phyloP scores from a whole-genome alignment of 2,113 vertebrate genomes.

The Piprites chloris region DNA sequence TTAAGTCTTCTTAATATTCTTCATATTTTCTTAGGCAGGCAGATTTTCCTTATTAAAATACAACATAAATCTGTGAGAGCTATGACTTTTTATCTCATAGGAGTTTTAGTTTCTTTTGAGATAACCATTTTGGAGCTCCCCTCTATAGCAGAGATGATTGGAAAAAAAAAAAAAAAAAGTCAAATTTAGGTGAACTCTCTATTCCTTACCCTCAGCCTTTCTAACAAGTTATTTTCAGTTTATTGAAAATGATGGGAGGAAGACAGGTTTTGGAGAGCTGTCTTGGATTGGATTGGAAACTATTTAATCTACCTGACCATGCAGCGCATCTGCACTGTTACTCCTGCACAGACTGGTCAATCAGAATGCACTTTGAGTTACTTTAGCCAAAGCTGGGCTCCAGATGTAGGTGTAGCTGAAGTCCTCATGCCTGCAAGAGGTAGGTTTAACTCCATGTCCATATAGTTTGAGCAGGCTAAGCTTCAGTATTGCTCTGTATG shows the following conservation, averaged over 20 bases:
- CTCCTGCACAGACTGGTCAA: background rate
- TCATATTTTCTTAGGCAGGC: background rate
- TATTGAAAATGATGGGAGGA: background rate
- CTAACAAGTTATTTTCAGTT: background rate
- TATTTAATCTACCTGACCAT: background rate
- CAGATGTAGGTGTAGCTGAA: background rate
- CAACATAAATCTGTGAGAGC: background rate
- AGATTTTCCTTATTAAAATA: background rate
- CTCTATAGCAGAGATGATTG: background rate
- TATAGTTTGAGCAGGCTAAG: accelerated
- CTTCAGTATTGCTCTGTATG: background rate
- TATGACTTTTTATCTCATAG: background rate
- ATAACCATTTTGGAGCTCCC: background rate
- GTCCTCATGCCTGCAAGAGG: background rate
- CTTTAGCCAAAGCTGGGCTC: background rate
- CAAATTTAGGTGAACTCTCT: background rate
- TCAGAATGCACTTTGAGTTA: background rate
- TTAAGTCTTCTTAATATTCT: background rate
- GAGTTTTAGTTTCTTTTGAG: background rate
- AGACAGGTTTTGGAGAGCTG: background rate
- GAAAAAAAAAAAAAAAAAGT: background rate
- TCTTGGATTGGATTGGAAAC: background rate
- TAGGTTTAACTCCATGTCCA: accelerated
- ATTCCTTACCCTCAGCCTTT: background rate
- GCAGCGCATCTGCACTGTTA: background rate